Conservation (phyloP, 2,797 vertebrate genomes). For the Trachurus trachurus region DNA sequence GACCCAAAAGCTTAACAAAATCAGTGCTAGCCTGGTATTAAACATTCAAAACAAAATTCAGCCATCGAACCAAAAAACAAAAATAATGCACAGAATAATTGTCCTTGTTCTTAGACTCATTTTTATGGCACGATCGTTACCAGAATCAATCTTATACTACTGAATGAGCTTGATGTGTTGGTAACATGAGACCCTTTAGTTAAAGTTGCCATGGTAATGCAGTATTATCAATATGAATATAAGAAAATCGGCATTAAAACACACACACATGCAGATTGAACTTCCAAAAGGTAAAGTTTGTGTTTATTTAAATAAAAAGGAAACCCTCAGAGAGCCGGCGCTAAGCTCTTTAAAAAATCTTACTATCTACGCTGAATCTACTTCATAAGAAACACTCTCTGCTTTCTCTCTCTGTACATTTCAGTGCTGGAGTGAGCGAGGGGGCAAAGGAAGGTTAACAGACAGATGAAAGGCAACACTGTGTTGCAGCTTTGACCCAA, state of each 20-base stretch:
- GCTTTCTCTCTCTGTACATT: background rate
- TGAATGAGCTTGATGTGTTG: too few relatives aligned
- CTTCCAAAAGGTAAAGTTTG: background rate
- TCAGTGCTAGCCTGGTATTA: too few relatives aligned
- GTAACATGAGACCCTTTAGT: too few relatives aligned
- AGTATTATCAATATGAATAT: too few relatives aligned
- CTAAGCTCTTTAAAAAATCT: background rate
- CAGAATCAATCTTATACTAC: too few relatives aligned
- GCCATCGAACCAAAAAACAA: too few relatives aligned
- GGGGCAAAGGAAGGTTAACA: conserved; percentile 6
- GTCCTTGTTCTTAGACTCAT: too few relatives aligned
- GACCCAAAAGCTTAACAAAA: too few relatives aligned
- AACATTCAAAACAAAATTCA: too few relatives aligned
- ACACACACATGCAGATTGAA: background rate
- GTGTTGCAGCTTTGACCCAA: conserved; percentile 51
- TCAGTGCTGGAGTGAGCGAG: background rate
- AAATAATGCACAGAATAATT: too few relatives aligned
- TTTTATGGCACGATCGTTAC: too few relatives aligned
- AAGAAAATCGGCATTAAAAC: too few relatives aligned
- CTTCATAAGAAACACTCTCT: background rate
- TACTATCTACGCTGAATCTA: background rate
- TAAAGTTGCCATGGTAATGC: background rate
- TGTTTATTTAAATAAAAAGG: background rate
- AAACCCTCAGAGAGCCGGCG: background rate
- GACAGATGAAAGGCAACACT: conserved; percentile 46